phyloP scores from a whole-genome alignment of 2,113 vertebrate species.

The Nipponia nippon region DNA sequence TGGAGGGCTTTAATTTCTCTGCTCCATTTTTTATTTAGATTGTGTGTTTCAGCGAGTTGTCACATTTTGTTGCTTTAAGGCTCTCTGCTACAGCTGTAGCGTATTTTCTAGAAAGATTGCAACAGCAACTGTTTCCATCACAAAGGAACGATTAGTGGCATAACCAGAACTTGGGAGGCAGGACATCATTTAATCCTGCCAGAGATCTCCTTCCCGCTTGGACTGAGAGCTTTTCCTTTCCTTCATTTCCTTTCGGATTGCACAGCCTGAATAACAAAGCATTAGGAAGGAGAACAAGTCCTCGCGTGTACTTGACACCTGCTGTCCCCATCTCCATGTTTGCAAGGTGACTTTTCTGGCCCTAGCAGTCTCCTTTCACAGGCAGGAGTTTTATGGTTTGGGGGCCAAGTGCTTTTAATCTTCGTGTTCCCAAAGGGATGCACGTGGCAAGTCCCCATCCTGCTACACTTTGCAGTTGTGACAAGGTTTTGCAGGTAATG shows the following conservation, averaged over 20 bases:
- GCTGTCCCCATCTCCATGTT: neutral
- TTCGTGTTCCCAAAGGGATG: neutral
- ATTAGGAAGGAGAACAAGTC: neutral
- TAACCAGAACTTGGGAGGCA: neutral
- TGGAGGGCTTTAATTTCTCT: neutral
- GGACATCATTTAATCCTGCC: neutral
- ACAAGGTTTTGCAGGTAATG: neutral
- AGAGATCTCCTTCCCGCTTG: neutral
- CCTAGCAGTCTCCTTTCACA: neutral
- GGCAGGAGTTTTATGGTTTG: slow-evolving; percentile 10
- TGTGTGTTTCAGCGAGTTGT: neutral
- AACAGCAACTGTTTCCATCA: neutral
- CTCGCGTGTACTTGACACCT: neutral
- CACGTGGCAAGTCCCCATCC: neutral
- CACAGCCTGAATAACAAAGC: neutral
- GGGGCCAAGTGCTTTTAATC: neutral
- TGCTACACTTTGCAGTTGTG: neutral
- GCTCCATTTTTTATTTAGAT: neutral
- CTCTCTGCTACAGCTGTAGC: neutral
- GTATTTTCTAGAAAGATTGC: neutral
- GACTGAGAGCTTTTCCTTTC: neutral
- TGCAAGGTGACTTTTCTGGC: slow-evolving; percentile 9
- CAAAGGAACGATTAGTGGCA: neutral
- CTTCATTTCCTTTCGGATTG: neutral
- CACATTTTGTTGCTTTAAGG: neutral